phyloP scores from a whole-genome alignment of 2,888 invertebrate species.

The Chaitophorus viminalis region DNA sequence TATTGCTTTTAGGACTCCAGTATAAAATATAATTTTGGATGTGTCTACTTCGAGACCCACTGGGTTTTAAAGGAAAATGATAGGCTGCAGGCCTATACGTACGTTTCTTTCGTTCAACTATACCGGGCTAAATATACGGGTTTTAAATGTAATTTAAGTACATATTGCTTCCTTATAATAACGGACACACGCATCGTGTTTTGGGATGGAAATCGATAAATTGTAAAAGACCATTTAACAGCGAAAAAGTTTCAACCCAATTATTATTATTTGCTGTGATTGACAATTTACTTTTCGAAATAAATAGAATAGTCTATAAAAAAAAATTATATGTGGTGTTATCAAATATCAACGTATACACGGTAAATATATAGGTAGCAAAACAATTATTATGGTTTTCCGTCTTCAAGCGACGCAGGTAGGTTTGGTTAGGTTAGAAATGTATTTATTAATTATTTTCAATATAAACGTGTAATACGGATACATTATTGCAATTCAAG shows the following conservation, averaged over 20 bases:
- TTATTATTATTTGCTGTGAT: not conserved
- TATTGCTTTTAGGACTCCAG: conserved; percentile 37
- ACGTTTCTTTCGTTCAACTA: not conserved
- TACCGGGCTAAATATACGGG: conserved; percentile 8
- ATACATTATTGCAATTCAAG: not conserved
- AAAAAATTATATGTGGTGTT: not conserved
- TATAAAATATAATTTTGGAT: conserved; percentile 46
- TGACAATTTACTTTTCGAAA: not conserved
- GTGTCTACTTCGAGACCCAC: conserved; percentile 19
- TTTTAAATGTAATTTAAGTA: conserved; percentile 32
- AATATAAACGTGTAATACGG: too few relatives aligned
- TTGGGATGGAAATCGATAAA: not conserved
- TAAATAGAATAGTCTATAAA: not conserved
- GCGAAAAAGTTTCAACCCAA: not conserved
- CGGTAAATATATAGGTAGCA: not conserved
- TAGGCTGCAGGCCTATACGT: not conserved
- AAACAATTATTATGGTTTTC: too few relatives aligned
- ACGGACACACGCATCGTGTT: not conserved
- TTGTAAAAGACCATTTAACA: not conserved
- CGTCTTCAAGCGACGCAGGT: too few relatives aligned
- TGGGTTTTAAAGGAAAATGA: conserved; percentile 13
- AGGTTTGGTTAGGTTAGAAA: too few relatives aligned
- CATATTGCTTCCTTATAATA: conserved; percentile 34
- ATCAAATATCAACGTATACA: not conserved
- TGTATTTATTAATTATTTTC: too few relatives aligned